Base-by-base conservation (phyloP, 2,888 invertebrate genomes). In the Biston betularia region DNA sequence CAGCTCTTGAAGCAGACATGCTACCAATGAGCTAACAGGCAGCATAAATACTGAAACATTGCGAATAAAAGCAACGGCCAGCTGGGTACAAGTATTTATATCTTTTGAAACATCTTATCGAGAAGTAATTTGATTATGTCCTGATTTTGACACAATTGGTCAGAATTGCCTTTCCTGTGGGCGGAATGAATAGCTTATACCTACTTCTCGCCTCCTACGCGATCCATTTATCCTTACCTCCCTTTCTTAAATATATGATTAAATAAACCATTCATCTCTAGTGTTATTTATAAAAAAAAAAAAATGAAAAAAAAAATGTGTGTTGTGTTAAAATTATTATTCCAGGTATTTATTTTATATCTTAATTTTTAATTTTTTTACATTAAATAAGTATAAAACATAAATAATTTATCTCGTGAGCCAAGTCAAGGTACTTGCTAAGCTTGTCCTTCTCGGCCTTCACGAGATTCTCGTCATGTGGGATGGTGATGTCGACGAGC, bases 111-210 rank as follows among this genome's bases (percentile, higher is more conserved):
- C 52, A 38, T 38, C 38, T 52, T 38, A 38, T 52, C 52, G 38
- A 14, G 52, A 38, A 8, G 35, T 52, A 52, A 52, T 38, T 52
- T 52, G 52, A 38, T 52, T 52, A 10, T 9, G 38, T 38, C 9
- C 38, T 8, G n/a, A 8, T 55, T 55, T 24, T n/a, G 24, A 45
- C 54, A 54, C 55, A 44, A 55, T 55, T 45, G 55, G 44, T 55
- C 55, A 44, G 33, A 45, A 55, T 55, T 45, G 45, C 55, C 55
- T 44, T 44, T 34, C 55, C n/a, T 11, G 55, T 44, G 10, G 52
- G 38, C 52, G 52, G 35, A 55, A 44, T 44, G 45, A 55, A 55
- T 55, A 34, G 55, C 12, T 55, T 55, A 55, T n/a, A 52, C n/a
- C n/a, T n/a, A n/a, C 55, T 44, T 44, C 55, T 12, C 24, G 33